These are phyloP conservation scores for Trilocha varians DNA, from an alignment of 2,888 invertebrate species.

Conservation along the genomic window DNA sequence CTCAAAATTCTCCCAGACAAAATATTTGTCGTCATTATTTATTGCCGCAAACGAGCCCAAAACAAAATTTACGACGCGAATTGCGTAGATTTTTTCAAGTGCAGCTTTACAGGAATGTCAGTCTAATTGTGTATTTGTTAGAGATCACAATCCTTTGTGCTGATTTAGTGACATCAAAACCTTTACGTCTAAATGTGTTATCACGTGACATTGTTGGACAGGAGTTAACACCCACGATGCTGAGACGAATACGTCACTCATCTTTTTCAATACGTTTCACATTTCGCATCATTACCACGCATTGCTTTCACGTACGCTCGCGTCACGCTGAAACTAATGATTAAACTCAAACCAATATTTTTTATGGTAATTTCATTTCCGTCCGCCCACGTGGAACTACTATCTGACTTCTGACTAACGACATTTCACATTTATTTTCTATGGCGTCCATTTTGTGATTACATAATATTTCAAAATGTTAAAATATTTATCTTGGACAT, in stretches of 20 bases:
- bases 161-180: conserved; percentile 28
- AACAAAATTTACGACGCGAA: conserved; percentile 7
- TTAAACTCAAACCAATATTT: too few relatives aligned
- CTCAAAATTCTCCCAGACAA: background rate
- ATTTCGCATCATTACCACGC: too few relatives aligned
- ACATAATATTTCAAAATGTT: background rate
- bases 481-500: background rate
- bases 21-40: conserved; percentile 3
- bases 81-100: conserved; percentile 9
- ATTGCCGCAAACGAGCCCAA: background rate
- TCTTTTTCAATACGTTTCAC: too few relatives aligned
- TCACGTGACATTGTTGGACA: conserved; percentile 33
- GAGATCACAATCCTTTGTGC: conserved; percentile 1
- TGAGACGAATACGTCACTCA: conserved; percentile 25
- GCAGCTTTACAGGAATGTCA: background rate
- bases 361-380: too few relatives aligned
- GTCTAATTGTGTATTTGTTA: background rate
- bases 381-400: too few relatives aligned
- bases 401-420: too few relatives aligned
- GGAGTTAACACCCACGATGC: conserved; percentile 24
- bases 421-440: too few relatives aligned
- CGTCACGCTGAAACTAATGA: too few relatives aligned
- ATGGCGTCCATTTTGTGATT: too few relatives aligned
- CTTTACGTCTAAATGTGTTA: conserved; percentile 39
- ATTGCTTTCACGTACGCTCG: too few relatives aligned